phyloP scores from a whole-genome alignment of 2,797 vertebrate species.

The Nyctibius grandis region DNA sequence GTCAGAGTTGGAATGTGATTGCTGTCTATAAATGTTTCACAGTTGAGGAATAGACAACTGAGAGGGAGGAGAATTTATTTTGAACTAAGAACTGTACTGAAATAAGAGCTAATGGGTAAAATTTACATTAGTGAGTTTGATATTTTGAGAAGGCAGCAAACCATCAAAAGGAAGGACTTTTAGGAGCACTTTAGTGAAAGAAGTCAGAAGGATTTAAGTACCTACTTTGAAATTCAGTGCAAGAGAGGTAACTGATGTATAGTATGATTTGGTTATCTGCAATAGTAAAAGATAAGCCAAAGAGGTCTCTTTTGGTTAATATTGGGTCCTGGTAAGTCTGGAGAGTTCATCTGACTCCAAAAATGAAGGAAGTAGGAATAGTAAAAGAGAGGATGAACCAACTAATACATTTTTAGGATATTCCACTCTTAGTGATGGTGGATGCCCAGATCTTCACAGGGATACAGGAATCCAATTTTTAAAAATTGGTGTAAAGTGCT shows the following conservation, averaged over 20 bases:
- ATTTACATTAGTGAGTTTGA: not conserved
- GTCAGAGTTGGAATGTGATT: slow-evolving; percentile 21
- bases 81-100: slow-evolving; percentile 8
- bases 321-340: not conserved
- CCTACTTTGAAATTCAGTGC: not conserved
- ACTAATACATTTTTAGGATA: not conserved
- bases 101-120: slow-evolving; percentile 19
- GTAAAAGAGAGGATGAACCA: not conserved
- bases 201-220: not conserved
- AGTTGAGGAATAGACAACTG: slow-evolving; percentile 19
- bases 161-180: not conserved
- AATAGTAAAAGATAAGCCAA: not conserved
- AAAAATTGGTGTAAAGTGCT: not conserved
- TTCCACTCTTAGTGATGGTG: not conserved
- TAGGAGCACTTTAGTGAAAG: not conserved
- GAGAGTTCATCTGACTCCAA: not conserved
- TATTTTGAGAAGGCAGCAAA: not conserved
- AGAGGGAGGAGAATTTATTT: slow-evolving; percentile 51
- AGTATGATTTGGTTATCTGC: not conserved
- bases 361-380: not conserved
- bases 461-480: not conserved
- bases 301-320: not conserved
- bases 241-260: not conserved
- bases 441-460: not conserved
- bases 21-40: slow-evolving; percentile 47